Percentiles rank a stretch among this genome's conserved stretches.
These are phyloP conservation scores for Apaloderma vittatum DNA, from an alignment of 2,113 vertebrate species.

Conservation along the genomic window DNA sequence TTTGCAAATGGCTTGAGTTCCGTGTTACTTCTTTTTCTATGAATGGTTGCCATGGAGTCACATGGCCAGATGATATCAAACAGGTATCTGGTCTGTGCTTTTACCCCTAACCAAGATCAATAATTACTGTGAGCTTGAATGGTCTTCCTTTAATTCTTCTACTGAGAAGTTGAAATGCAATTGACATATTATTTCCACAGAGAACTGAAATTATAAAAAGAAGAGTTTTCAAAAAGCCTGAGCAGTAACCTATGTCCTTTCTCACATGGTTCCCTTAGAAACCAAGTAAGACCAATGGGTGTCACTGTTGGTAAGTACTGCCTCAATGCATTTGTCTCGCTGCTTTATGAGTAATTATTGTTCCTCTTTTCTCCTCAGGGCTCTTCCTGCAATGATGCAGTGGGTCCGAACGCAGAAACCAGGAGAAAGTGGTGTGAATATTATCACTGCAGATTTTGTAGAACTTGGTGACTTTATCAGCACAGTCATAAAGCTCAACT, in stretches of 20 bases:
- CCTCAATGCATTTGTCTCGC: neutral
- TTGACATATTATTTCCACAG: neutral
- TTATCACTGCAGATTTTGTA: slow-evolving; percentile 97
- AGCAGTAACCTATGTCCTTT: neutral
- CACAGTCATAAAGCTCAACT: slow-evolving; percentile 97
- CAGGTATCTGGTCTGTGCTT: neutral
- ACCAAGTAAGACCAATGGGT: neutral
- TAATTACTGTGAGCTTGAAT: neutral
- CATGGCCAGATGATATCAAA: neutral
- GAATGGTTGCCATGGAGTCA: neutral
- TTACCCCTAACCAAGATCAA: neutral
- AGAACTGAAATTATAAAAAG: neutral
- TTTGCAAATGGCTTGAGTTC: neutral
- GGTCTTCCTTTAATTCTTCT: neutral
- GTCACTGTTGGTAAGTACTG: neutral
- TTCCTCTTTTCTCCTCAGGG: slow-evolving; percentile 81
- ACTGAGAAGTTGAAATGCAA: neutral
- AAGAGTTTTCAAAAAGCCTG: neutral
- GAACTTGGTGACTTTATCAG: slow-evolving; percentile 98
- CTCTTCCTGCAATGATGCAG: slow-evolving; percentile 96
- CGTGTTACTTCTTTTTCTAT: neutral
- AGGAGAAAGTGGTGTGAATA: slow-evolving; percentile 95
- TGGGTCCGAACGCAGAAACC: slow-evolving; percentile 94
- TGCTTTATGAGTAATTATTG: slow-evolving; percentile 40
- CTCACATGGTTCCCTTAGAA: neutral